Evolutionary conservation across 2,888 invertebrate genomes (phyloP), one percentile per base, ranked within the genome.

Genomic region (Pharmacophagus antenor): DNA sequence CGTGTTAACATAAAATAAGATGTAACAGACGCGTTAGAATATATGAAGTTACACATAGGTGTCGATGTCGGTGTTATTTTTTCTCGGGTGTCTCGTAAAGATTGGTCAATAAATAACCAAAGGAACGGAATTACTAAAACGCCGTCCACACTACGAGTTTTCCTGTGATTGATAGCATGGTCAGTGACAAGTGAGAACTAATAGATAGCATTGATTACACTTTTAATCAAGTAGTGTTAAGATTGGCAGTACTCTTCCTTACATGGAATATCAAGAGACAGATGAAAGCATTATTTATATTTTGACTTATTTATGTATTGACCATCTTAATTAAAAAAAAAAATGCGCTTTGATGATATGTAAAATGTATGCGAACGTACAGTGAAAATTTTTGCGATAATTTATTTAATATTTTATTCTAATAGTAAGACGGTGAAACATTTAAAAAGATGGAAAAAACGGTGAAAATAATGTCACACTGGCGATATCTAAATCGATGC

Each of bases 51-150:
- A 72, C 74, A 70, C 76, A 78, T 75, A 83, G 82, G 82, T 81
- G 80, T 72, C 69, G 70, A 77, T 73, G 74, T 76, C 37, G n/a
- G 37, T 37, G n/a, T 15, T 15, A 77, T 82, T 51, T 79, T 80
- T 79, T 75, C 69, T 68, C 66, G 68, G 76, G 17, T 52, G 72
- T 71, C 73, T 74, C 78, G 76, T 72, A 78, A 81, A 88, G 79
- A 89, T 89, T 88, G 84, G 78, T 66, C 85, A 72, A 87, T 88
- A 88, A 88, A 89, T 88, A 84, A 85, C 81, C 73, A 67, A 70
- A 75, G 71, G 69, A 74, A 72, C 74, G 63, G 48, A 61, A 61
- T 69, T 67, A 72, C 75, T 78, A 74, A 76, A 79, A 71, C 61
- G 62, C 81, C 73, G 80, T 84, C 82, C 77, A 70, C 74, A 75